phyloP scores from a whole-genome alignment of 2,113 vertebrate genomes.

The Ceyx margarethae region DNA sequence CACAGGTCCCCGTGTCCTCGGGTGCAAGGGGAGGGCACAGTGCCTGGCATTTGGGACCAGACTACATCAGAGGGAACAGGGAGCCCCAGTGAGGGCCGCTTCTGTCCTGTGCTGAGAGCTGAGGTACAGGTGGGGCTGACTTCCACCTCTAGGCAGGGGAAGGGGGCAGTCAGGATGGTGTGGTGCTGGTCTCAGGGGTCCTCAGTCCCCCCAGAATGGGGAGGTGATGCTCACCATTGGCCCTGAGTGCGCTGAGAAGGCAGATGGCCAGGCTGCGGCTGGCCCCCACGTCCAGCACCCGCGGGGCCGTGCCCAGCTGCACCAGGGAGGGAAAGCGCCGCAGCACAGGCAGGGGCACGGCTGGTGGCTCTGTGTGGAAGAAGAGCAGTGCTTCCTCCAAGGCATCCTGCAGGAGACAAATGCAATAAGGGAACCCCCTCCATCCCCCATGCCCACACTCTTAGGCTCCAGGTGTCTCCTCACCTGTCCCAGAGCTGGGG shows the following conservation, averaged over 20 bases:
- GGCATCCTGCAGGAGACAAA: conserved; percentile 63
- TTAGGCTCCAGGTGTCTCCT: not conserved
- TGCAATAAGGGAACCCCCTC: not conserved
- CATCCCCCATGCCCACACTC: rapidly evolving
- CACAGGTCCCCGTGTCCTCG: rapidly evolving
- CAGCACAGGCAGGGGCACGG: conserved; percentile 82
- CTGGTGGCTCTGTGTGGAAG: conserved; percentile 76
- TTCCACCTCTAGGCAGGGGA: not conserved
- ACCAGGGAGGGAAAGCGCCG: conserved; percentile 85
- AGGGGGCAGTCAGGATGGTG: not conserved
- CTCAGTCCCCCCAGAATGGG: rapidly evolving
- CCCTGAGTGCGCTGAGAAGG: conserved; percentile 80
- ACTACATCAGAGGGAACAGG: rapidly evolving
- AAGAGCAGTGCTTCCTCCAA: conserved; percentile 66
- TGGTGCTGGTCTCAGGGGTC: not conserved
- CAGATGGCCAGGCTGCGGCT: conserved; percentile 79
- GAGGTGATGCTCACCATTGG: conserved; percentile 73
- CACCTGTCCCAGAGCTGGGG: conserved; percentile 26
- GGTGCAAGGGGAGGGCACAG: not conserved
- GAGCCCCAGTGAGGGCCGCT: not conserved
- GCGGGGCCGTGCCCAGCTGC: conserved; percentile 77
- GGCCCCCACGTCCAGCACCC: conserved; percentile 79
- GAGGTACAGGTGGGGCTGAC: not conserved
- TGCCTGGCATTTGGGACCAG: not conserved
- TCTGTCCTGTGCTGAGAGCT: not conserved